phyloP scores from a whole-genome alignment of 30 jellyfish, hydroid and myxozoan genomes.

The Mastigias papua region DNA sequence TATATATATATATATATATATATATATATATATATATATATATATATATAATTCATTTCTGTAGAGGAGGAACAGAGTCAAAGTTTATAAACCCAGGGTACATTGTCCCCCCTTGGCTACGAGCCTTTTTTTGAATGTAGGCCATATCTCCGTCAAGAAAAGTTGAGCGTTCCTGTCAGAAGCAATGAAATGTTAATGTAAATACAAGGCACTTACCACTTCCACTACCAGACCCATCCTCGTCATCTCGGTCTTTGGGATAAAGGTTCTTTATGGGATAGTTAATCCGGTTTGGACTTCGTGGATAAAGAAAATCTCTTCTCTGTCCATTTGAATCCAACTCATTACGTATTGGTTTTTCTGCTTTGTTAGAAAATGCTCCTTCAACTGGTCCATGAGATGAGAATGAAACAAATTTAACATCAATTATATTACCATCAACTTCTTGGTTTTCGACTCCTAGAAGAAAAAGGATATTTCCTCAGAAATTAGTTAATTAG shows the following conservation, averaged over 20 bases:
- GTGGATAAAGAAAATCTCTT: constrained; percentile 26
- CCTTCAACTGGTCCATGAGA: constrained; percentile 15
- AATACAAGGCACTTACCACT: constrained; percentile 2
- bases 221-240: constrained; percentile 63
- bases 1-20: too few species aligned
- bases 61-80: too few species aligned
- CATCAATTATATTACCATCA: constrained; percentile 33
- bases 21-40: too few species aligned
- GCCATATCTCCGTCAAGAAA: too few species aligned
- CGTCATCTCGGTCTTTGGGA: constrained; percentile 66
- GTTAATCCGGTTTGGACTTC: constrained; percentile 34
- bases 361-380: not conserved
- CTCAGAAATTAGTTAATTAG: too few species aligned
- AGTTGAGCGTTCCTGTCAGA: too few species aligned
- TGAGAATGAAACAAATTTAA: constrained; percentile 39
- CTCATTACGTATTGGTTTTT: not conserved
- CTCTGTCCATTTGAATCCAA: constrained; percentile 16
- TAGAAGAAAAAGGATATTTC: not conserved
- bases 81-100: too few species aligned
- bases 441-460: constrained; percentile 25
- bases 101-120: too few species aligned
- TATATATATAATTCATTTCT: too few species aligned
- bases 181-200: too few species aligned
- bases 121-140: too few species aligned
- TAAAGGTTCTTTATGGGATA: constrained; percentile 63